These are phyloP conservation scores for Agonopterix alstromeriana DNA, from an alignment of 2,888 invertebrate species.

Conservation along the genomic window DNA sequence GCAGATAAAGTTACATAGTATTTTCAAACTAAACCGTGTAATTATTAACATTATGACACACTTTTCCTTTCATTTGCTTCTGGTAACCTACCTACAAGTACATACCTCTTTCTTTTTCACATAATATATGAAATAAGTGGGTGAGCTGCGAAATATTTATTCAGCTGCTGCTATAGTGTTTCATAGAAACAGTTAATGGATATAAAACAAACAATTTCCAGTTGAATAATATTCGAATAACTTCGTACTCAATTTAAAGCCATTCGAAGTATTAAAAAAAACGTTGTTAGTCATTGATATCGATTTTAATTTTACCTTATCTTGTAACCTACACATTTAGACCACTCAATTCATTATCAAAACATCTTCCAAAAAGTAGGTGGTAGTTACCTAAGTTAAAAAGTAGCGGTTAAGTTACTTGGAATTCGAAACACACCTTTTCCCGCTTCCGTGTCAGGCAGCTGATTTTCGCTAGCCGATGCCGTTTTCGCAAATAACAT, in stretches of 20 bases:
- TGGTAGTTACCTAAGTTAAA: not conserved
- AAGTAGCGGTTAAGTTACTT: not conserved
- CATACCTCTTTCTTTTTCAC: too few relatives aligned
- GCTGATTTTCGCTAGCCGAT: slow-evolving; percentile 61
- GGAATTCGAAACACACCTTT: slow-evolving; percentile 42
- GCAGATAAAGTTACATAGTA: not conserved
- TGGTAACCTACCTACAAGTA: too few relatives aligned
- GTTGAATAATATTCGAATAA: too few relatives aligned
- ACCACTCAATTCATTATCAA: not conserved
- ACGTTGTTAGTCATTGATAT: too few relatives aligned
- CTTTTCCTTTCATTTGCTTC: too few relatives aligned
- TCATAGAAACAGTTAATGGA: too few relatives aligned
- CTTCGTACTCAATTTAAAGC: too few relatives aligned
- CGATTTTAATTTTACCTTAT: not conserved
- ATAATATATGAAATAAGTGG: too few relatives aligned
- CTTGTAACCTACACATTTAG: not conserved
- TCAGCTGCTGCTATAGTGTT: too few relatives aligned
- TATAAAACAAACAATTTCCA: too few relatives aligned
- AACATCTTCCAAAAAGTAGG: not conserved
- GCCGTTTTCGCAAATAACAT: slow-evolving; percentile 65
- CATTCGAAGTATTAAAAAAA: too few relatives aligned
- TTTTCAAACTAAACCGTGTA: slow-evolving; percentile 25
- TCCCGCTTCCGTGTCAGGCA: slow-evolving; percentile 45
- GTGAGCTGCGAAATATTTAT: too few relatives aligned
- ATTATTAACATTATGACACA: slow-evolving; percentile 7